Conservation (phyloP, 2,797 vertebrate species). For the Phataginus tricuspis region DNA sequence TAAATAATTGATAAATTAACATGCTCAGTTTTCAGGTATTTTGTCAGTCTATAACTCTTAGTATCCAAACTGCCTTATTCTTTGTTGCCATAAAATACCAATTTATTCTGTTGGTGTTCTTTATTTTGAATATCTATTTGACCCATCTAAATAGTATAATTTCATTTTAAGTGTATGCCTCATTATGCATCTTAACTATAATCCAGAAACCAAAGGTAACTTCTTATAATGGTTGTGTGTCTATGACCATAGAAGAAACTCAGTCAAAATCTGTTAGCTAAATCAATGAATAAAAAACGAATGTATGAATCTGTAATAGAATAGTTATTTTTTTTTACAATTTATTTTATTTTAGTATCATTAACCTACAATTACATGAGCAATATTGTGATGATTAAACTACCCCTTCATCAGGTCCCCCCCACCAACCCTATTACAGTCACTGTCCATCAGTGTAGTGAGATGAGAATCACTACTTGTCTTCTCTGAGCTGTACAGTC, state of each 20-base stretch:
- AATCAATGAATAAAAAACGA: neutral
- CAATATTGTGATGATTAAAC: too few relatives aligned
- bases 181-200: neutral
- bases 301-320: neutral
- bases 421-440: too few relatives aligned
- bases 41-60: neutral
- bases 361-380: too few relatives aligned
- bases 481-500: too few relatives aligned
- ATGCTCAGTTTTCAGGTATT: neutral
- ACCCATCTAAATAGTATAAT: neutral
- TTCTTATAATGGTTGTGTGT: neutral
- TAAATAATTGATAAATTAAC: slow-evolving; percentile 38
- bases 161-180: neutral
- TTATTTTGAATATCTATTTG: neutral
- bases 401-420: too few relatives aligned
- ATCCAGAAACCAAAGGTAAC: neutral
- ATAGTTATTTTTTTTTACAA: neutral
- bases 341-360: too few relatives aligned
- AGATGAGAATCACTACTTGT: too few relatives aligned
- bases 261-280: neutral
- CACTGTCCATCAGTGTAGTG: too few relatives aligned
- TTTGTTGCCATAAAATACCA: neutral
- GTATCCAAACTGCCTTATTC: neutral
- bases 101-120: neutral
- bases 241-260: neutral